A percentile compares a stretch with the other conserved stretches of the same genome.
phyloP scores from a whole-genome alignment of 2,888 invertebrate genomes.

The Cataglyphis altisquamis region DNA sequence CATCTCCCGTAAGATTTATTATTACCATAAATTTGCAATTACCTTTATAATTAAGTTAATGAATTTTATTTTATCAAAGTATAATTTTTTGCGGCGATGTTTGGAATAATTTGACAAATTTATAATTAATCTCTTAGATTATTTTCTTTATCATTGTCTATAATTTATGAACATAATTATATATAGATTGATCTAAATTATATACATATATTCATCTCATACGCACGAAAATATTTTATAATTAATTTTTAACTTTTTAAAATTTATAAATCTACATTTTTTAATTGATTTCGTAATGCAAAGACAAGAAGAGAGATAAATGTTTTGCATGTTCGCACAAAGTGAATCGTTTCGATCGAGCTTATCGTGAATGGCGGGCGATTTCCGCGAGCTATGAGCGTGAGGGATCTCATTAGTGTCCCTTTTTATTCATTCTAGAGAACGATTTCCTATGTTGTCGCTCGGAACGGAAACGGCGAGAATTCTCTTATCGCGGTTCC shows the following conservation, averaged over 20 bases:
- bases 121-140: conserved; percentile 9
- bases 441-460: conserved; percentile 74
- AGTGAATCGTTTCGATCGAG: conserved; percentile 42
- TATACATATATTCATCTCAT: background rate
- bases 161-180: background rate
- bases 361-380: conserved; percentile 72
- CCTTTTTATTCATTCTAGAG: conserved; percentile 70
- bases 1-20: conserved; percentile 41
- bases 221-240: background rate
- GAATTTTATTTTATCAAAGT: conserved; percentile 1
- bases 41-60: conserved; percentile 36
- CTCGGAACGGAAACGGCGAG: conserved; percentile 72
- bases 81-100: conserved; percentile 1
- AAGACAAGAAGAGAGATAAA: conserved; percentile 13
- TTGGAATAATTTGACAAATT: background rate
- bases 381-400: conserved; percentile 70
- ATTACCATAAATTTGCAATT: conserved; percentile 55
- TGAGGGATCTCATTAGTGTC: conserved; percentile 68
- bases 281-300: conserved; percentile 1
- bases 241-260: background rate
- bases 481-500: conserved; percentile 71
- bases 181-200: too few relatives aligned
- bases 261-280: background rate
- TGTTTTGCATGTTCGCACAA: conserved; percentile 35
- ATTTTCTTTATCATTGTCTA: background rate